Percentiles rank a stretch among this genome's conserved stretches.
Conservation (phyloP, 1,140 invertebrate species). For the Musca vetustissima region DNA sequence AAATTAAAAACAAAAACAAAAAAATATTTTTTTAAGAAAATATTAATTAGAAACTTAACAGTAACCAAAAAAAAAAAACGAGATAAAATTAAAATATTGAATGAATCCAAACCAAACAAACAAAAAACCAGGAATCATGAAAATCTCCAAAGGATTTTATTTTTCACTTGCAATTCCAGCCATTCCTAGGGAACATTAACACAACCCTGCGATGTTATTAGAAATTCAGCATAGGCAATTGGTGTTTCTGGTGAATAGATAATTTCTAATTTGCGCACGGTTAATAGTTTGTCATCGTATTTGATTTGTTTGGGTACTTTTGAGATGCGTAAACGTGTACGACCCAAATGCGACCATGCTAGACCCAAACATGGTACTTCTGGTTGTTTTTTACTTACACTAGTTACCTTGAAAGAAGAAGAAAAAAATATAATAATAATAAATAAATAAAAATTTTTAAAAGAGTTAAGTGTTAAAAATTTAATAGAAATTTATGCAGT, state of each 20-base stretch:
- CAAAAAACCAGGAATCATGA: no score
- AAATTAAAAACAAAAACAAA: not conserved
- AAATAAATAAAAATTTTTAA: no score
- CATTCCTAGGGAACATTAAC: conserved; percentile 31
- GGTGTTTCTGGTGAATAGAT: conserved; percentile 56
- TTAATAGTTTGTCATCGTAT: conserved; percentile 26
- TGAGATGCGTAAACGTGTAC: conserved; percentile 63
- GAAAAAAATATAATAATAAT: conserved; percentile 20
- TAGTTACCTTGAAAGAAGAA: conserved; percentile 54
- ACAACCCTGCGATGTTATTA: conserved; percentile 44
- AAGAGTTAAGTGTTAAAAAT: no score
- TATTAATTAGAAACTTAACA: conserved; percentile 3
- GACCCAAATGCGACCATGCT: conserved; percentile 71
- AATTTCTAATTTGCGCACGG: conserved; percentile 49
- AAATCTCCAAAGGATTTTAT: no score
- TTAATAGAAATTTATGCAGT: no score
- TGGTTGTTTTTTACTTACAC: conserved; percentile 38
- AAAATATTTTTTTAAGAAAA: no score
- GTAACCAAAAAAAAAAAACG: not conserved
- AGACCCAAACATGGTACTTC: conserved; percentile 64
- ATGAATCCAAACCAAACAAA: not conserved
- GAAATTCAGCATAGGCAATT: conserved; percentile 47
- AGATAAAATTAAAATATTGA: conserved; percentile 1
- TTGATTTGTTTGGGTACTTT: conserved; percentile 47
- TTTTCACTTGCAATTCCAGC: not conserved